Base-by-base conservation (phyloP, 1,140 invertebrate genomes). In the Theocolax elegans region DNA sequence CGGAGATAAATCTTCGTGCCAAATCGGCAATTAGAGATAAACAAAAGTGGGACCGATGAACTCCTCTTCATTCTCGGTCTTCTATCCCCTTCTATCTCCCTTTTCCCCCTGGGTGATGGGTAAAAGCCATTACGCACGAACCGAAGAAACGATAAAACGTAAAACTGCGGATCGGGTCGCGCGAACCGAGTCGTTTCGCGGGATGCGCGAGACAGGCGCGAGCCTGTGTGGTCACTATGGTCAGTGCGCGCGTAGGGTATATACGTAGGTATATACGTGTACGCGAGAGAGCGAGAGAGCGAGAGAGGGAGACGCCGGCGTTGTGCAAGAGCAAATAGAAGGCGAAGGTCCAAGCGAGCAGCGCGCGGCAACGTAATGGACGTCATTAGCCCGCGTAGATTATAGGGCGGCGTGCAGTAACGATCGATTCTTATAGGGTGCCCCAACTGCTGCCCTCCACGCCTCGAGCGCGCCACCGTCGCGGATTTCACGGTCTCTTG, bases 321-420 rank as follows among this genome's bases (percentile, higher is more conserved):
- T 44, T 44, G 42, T 17, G 12, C 12, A 8, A 13, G 15, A 49
- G 42, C 44, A 64, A 51, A 71, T 71, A 53, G 74, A 72, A 70
- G 53, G 51, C 8, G 54, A 70, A 59, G 69, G 72, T 67, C 56
- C 29, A 40, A 72, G 75, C 70, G 56, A 35, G 10, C 4, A 35
- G 81, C 80, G 75, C 77, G 82, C 58, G 4, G 15, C 78, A 83
- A 83, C 80, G 81, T 86, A 85, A 86, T 85, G 83, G 83, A 85
- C 83, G 85, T 85, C 83, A 85, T 85, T 85, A 86, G 82, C 80
- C 79, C 76, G 82, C 80, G 83, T 85, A 86, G 85, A 86, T 86
- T 86, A 86, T 85, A 86, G 85, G 83, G 85, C 85, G 85, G 85
- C 83, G 74, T 79, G 82, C 81, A 81, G 83, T 86, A 86, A 86